Conservation (phyloP, 2,113 vertebrate species). For the Thamnaconus septentrionalis region DNA sequence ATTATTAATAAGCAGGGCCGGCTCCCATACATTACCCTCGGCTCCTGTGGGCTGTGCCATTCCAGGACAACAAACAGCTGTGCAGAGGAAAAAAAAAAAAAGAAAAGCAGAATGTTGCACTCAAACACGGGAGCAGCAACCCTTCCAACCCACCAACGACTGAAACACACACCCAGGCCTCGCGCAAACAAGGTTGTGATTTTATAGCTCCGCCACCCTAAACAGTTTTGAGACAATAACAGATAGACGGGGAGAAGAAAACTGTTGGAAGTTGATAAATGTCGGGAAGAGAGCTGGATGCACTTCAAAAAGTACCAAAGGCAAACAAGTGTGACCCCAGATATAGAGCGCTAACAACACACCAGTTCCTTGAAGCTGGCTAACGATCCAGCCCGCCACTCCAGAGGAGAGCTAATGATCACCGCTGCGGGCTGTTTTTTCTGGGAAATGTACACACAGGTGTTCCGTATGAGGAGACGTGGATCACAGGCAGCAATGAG, state of each 20-base stretch:
- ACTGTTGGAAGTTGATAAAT: conserved; percentile 48
- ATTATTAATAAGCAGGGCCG: conserved; percentile 54
- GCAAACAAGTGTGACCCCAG: conserved; percentile 55
- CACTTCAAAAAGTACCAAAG: conserved; percentile 41
- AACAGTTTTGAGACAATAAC: conserved; percentile 6
- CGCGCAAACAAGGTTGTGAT: background rate
- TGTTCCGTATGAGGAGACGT: conserved; percentile 40
- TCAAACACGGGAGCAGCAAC: background rate
- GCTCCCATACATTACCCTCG: conserved; percentile 40
- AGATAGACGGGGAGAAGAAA: conserved; percentile 8
- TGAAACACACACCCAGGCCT: conserved; percentile 1
- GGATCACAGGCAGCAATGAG: conserved; percentile 31
- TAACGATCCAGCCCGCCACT: conserved; percentile 59
- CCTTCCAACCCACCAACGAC: background rate
- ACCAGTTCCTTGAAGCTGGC: conserved; percentile 54
- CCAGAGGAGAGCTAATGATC: conserved; percentile 63
- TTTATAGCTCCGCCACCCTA: background rate
- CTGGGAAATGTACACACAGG: conserved; percentile 60
- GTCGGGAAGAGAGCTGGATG: conserved; percentile 49
- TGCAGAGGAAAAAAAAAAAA: background rate
- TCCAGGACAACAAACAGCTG: conserved; percentile 1
- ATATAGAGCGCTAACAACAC: conserved; percentile 44
- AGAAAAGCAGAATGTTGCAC: background rate
- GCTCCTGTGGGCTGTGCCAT: conserved; percentile 32
- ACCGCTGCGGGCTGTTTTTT: conserved; percentile 53